phyloP scores from a whole-genome alignment of 2,888 invertebrate species.

The Agrotis exclamationis region DNA sequence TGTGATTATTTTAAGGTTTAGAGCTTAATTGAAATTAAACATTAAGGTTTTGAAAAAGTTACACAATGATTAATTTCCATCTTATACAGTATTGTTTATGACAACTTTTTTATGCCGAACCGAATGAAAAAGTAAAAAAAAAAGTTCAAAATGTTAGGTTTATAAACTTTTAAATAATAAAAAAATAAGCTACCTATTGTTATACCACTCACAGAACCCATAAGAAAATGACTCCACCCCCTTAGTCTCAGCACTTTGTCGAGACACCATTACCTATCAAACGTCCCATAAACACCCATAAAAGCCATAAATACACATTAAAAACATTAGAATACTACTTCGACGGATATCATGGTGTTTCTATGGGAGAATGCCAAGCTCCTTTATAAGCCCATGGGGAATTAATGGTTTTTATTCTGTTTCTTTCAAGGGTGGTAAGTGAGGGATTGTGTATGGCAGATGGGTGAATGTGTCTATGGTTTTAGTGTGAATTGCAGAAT shows the following conservation, averaged over 20 bases:
- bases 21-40: too few species aligned
- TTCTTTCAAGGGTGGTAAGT: slow-evolving; percentile 8
- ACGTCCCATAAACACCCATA: slow-evolving; percentile 76
- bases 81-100: too few species aligned
- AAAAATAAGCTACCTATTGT: background rate
- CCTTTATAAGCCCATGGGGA: slow-evolving; percentile 50
- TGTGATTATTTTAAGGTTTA: too few species aligned
- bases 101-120: too few species aligned
- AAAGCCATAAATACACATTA: slow-evolving; percentile 81
- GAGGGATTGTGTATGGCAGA: background rate
- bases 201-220: slow-evolving; percentile 10
- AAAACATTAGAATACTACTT: slow-evolving; percentile 75
- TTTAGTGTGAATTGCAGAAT: too few species aligned
- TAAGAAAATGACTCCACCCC: slow-evolving; percentile 44
- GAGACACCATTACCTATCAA: slow-evolving; percentile 74
- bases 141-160: too few species aligned
- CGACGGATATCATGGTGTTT: slow-evolving; percentile 42
- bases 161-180: too few species aligned
- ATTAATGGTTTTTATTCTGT: slow-evolving; percentile 32
- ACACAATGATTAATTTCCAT: too few species aligned
- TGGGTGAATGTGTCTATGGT: background rate
- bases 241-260: slow-evolving; percentile 31
- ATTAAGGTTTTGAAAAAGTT: too few species aligned
- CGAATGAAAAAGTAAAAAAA: too few species aligned
- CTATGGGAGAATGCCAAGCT: slow-evolving; percentile 52